Evolutionary conservation across 2,888 invertebrate species (phyloP), one percentile per base, ranked within the genome.

Genomic region (Cantharis lateralis): DNA sequence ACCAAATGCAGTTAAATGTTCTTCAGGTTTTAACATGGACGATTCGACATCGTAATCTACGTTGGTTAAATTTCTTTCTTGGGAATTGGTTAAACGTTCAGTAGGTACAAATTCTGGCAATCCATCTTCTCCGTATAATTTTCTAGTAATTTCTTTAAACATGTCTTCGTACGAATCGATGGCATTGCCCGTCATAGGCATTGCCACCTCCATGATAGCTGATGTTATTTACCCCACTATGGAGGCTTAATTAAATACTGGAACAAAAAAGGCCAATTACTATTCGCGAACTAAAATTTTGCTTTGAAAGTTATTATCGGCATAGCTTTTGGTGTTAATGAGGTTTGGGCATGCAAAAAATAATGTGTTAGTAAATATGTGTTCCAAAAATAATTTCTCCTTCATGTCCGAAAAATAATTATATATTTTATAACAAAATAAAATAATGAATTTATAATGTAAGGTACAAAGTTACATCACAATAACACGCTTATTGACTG

Each of bases 71-170:
- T 87, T 86, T 16, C 88, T 84, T 73, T 87, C 87, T 81, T 87
- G 87, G 32, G 84, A 81, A 15, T 84, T 84, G 24, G 86, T 82
- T 69, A 86, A 80, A 74, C 87, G 82, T 72, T 88, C 88, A 15
- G 84, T 85, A 20, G 84, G 81, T 74, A 84, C 84, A 74, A 88
- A 82, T 80, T 89, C 89, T 28, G 89, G 88, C 76, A 89, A 82
- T 63, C 89, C 89, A 88, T 96, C 96, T 88, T 96, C 95, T 80
- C 96, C 96, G 89, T 96, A 96, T 82, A 96, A 91, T 90, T 96
- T 96, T 88, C 95, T 93, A 80, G 96, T 96, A 86, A 96, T 96
- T 91, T 96, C 96, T 89, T 96, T 96, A 88, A 95, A 95, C 93
- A 95, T 95, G 87, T 95, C 95, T 89, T 95, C 95, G 90, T 95